Evolutionary conservation across 2,797 vertebrate genomes (phyloP), one percentile per base, ranked within the genome.

Genomic region (Neostethus bicornis): DNA sequence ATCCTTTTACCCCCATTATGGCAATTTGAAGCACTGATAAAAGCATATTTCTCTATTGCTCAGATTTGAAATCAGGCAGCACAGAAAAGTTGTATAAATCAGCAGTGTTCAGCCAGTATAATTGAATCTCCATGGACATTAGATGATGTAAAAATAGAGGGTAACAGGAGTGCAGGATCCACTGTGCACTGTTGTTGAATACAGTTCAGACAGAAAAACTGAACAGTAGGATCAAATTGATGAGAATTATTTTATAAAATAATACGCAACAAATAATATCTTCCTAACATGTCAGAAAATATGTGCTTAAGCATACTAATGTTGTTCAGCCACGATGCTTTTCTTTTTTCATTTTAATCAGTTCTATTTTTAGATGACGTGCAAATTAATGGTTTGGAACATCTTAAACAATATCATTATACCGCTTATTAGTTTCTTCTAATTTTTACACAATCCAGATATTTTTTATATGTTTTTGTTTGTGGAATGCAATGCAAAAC

Each of bases 81-180:
- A 28, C 34, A 73, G 60, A 82, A 64, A 60, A 62, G 66, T 55
- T 55, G 65, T 68, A 85, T 84, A 67, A 79, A 85, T 85, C 68
- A 80, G 34, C 34, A 49, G 49, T 70, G 75, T 80, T 81, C 61
- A 76, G 43, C 65, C 59, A 71, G 67, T 83, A 11, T 39, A 80
- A 85, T 81, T 85, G 66, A 85, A 81, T 79, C 72, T 77, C 76
- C 44, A 54, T 37, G 59, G 73, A 76, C 70, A 28, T 28, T 3
- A 32, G 31, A 32, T 32, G 3, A 39, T 39, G 13, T 7, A 50
- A 25, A 64, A 75, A 67, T 56, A 66, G 66, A 83, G 70, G 77
- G 69, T 70, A 84, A 82, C 80, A 66, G 76, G 48, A 52, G 75
- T 54, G 48, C 68, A 73, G 23, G 61, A 38, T 67, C 35, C 48